phyloP scores from a whole-genome alignment of 1,140 invertebrate species.

The Laodelphax striatellus region DNA sequence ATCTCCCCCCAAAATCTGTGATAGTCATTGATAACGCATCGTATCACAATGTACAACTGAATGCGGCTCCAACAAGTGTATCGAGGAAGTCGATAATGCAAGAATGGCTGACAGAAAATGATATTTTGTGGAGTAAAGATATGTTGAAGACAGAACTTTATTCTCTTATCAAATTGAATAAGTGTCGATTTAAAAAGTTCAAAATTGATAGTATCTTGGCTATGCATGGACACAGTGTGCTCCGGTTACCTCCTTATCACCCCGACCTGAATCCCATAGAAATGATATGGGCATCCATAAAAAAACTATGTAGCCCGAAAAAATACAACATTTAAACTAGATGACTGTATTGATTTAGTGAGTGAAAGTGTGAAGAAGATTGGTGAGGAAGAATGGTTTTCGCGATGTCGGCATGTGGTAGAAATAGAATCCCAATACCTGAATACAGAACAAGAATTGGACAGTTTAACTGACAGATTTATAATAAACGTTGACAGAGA shows the following conservation, averaged over 20 bases:
- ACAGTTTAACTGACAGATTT: too few species aligned
- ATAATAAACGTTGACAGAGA: too few species aligned
- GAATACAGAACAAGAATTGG: too few species aligned
- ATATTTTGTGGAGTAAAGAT: constrained; percentile 12
- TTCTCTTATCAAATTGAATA: not conserved
- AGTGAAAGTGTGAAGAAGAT: too few species aligned
- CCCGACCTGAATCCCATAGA: constrained; percentile 9
- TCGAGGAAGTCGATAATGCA: constrained; percentile 22
- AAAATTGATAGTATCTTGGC: not conserved
- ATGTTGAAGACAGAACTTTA: constrained; percentile 10
- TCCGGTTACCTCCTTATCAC: constrained; percentile 3
- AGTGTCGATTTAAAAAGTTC: not conserved
- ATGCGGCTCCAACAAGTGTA: constrained; percentile 18
- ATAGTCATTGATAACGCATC: constrained; percentile 31
- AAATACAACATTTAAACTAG: not conserved
- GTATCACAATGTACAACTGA: constrained; percentile 26
- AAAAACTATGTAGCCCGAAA: not conserved
- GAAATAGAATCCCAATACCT: too few species aligned
- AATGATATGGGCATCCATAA: not conserved
- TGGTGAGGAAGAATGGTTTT: too few species aligned
- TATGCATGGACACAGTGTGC: not conserved
- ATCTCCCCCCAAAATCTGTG: constrained; percentile 23
- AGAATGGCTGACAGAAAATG: constrained; percentile 20
- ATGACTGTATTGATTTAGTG: too few species aligned
- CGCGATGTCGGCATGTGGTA: too few species aligned